Conservation (phyloP, 2,888 invertebrate species). For the Therioaphis trifolii region DNA sequence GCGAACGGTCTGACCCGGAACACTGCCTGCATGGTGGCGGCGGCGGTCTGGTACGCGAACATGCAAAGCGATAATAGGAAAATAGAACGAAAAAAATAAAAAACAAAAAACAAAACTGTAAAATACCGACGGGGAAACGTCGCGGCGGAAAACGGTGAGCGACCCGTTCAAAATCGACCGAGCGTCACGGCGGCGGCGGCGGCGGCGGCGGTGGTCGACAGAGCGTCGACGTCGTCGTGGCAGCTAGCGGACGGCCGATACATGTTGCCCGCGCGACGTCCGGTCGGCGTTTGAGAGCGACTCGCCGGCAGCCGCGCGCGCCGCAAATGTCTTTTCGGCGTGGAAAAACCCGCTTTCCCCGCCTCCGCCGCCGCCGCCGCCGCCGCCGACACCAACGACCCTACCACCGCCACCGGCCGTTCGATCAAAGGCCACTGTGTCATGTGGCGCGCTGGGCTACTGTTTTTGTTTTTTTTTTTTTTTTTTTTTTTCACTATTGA, state of each 20-base stretch:
- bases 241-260: neutral
- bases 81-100: neutral
- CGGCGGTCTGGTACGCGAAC: neutral
- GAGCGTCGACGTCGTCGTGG: neutral
- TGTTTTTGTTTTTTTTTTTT: too few species aligned
- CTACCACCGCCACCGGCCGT: neutral
- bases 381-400: neutral
- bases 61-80: too few species aligned
- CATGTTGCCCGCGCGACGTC: constrained; percentile 29
- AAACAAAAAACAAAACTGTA: neutral
- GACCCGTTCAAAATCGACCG: too few species aligned
- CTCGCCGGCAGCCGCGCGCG: neutral
- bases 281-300: constrained; percentile 27
- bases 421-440: too few species aligned
- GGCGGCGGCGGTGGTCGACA: neutral
- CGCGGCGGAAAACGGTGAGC: too few species aligned
- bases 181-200: neutral
- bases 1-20: neutral
- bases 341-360: neutral
- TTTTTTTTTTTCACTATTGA: too few species aligned
- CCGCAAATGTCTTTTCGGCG: neutral
- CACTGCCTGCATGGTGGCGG: constrained; percentile 20
- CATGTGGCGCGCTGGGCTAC: too few species aligned
- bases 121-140: neutral
- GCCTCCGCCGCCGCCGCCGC: neutral